Conservation (phyloP, 2,113 vertebrate species). For the Ptilonorhynchus violaceus region DNA sequence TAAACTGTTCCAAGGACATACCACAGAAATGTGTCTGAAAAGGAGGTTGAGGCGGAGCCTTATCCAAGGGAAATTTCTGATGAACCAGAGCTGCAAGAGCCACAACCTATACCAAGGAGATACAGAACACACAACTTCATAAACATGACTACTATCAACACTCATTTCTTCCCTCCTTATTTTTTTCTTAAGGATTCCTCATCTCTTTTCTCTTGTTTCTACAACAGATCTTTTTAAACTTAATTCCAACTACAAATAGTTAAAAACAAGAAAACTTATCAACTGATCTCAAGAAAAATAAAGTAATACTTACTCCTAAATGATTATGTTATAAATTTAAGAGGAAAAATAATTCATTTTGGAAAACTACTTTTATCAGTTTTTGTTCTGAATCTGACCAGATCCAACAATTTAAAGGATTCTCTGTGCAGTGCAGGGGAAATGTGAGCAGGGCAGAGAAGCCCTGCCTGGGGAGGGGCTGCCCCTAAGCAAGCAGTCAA, state of each 20-base stretch:
- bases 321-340: background rate
- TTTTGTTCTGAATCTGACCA: background rate
- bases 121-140: background rate
- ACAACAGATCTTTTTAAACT: background rate
- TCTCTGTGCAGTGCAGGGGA: background rate
- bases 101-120: conserved; percentile 78
- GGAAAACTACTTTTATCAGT: background rate
- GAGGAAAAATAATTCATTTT: background rate
- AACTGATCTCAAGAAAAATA: background rate
- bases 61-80: conserved; percentile 87
- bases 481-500: background rate
- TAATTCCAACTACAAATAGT: background rate
- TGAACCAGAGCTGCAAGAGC: conserved; percentile 88
- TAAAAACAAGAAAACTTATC: background rate
- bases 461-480: background rate
- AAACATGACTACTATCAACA: background rate
- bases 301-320: background rate
- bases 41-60: conserved; percentile 87
- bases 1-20: conserved; percentile 61
- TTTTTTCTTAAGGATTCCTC: background rate
- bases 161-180: background rate
- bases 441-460: background rate
- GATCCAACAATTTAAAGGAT: background rate
- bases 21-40: conserved; percentile 94
- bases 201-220: background rate